phyloP scores from a whole-genome alignment of 1,140 invertebrate genomes.

The Globodera rostochiensis region DNA sequence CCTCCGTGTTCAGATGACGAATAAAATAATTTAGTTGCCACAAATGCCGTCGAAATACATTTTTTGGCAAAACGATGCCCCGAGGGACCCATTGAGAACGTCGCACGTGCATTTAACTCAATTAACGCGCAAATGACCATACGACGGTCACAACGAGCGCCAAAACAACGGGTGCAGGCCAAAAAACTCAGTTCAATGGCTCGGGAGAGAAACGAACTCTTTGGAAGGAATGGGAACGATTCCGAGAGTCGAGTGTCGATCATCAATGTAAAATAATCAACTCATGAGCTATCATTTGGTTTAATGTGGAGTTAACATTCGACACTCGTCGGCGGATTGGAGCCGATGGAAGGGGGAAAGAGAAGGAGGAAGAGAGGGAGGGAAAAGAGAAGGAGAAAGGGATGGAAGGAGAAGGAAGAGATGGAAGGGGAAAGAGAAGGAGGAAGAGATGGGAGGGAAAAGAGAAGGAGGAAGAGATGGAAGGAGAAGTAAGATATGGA shows the following conservation, averaged over 20 bases:
- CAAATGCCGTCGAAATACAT: neutral
- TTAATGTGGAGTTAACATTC: no score
- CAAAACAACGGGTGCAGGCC: constrained; percentile 1
- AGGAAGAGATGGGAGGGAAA: no score
- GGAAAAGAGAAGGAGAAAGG: neutral
- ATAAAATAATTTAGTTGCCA: neutral
- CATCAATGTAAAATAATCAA: no score
- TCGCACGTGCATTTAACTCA: neutral
- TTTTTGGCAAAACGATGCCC: no score
- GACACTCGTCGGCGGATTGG: no score
- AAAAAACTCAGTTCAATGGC: neutral
- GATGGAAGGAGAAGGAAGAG: no score
- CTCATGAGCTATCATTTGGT: no score
- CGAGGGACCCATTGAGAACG: neutral
- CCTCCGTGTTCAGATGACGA: constrained; percentile 56
- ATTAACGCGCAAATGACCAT: constrained; percentile 39
- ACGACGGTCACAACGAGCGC: constrained; percentile 55
- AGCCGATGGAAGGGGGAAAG: no score
- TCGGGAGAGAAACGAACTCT: no score
- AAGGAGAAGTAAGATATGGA: neutral
- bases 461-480: no score
- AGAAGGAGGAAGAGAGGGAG: neutral
- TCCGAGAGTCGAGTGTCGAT: no score
- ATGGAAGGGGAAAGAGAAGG: neutral
- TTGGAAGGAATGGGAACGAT: no score